Conservation (phyloP, 2,888 invertebrate species). For the Micoletzkya japonica region DNA sequence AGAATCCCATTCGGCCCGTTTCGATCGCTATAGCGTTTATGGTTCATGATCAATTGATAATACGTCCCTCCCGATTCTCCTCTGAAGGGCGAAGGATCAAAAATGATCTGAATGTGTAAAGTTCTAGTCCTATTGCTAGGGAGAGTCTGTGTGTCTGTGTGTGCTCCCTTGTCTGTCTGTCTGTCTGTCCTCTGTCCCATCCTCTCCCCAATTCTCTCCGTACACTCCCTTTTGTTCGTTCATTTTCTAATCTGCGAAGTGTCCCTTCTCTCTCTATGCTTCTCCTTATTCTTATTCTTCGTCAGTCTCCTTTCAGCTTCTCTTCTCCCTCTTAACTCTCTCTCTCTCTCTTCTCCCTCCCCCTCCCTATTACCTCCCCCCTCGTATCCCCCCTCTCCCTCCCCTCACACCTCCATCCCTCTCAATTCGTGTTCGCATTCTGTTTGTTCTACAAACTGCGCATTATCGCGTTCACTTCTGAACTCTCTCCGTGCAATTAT, state of each 20-base stretch:
- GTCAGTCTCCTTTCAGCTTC: neutral
- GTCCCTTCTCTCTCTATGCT: neutral
- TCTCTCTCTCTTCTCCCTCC: neutral
- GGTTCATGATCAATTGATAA: no score
- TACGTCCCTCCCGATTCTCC: no score
- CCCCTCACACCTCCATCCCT: neutral
- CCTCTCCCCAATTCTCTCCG: neutral
- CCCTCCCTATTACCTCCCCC: neutral
- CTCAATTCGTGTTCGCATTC: neutral
- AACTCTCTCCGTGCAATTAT: no score
- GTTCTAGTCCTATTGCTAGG: no score
- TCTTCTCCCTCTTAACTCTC: neutral
- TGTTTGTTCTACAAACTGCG: no score
- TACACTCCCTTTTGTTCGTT: neutral
- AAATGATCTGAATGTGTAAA: no score
- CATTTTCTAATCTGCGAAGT: neutral
- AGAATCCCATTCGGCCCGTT: no score
- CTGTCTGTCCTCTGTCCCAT: neutral
- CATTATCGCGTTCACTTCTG: no score
- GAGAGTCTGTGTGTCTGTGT: no score
- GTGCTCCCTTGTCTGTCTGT: neutral
- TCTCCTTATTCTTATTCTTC: conserved; percentile 1
- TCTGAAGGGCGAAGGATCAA: no score
- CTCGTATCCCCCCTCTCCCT: neutral
- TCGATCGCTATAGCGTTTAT: no score